A percentile compares a stretch with the other conserved stretches of the same genome.
phyloP scores from a whole-genome alignment of 2,888 invertebrate species.

The Chrysolina americana region DNA sequence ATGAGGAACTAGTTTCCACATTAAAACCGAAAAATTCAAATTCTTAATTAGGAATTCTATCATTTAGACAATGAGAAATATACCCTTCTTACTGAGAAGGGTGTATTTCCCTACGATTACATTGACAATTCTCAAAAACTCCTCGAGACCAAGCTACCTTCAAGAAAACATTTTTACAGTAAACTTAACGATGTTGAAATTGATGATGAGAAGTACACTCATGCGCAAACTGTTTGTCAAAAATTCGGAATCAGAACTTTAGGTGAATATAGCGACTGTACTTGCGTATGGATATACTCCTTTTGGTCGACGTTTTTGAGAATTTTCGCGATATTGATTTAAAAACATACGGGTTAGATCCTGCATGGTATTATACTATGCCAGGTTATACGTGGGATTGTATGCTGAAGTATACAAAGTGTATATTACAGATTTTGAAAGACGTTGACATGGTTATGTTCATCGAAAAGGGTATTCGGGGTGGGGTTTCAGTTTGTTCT shows the following conservation, averaged over 20 bases:
- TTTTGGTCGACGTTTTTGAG: conserved; percentile 60
- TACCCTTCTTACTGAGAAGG: conserved; percentile 22
- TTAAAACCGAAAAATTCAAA: conserved; percentile 18
- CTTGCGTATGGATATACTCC: conserved; percentile 56
- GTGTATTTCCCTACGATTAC: conserved; percentile 25
- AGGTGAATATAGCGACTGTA: conserved; percentile 55
- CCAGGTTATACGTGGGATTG: conserved; percentile 28
- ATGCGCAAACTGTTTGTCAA: conserved; percentile 48
- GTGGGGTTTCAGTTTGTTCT: conserved; percentile 34
- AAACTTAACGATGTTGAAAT: conserved; percentile 16
- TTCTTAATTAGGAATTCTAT: neutral
- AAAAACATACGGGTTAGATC: conserved; percentile 24
- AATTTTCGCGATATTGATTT: conserved; percentile 52
- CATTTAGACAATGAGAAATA: neutral
- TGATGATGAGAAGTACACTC: conserved; percentile 35
- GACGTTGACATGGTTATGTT: conserved; percentile 46
- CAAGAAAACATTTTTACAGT: conserved; percentile 22
- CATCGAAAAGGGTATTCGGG: conserved; percentile 51
- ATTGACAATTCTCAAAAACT: neutral
- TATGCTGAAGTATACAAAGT: conserved; percentile 51
- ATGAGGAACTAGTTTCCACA: neutral
- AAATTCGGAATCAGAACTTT: conserved; percentile 31
- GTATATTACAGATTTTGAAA: conserved; percentile 56
- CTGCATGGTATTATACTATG: conserved; percentile 32
- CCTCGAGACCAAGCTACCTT: conserved; percentile 23